Evolutionary conservation across 2,888 invertebrate species (phyloP), one percentile per base, ranked within the genome.

Genomic region (Amphipoea oculea): DNA sequence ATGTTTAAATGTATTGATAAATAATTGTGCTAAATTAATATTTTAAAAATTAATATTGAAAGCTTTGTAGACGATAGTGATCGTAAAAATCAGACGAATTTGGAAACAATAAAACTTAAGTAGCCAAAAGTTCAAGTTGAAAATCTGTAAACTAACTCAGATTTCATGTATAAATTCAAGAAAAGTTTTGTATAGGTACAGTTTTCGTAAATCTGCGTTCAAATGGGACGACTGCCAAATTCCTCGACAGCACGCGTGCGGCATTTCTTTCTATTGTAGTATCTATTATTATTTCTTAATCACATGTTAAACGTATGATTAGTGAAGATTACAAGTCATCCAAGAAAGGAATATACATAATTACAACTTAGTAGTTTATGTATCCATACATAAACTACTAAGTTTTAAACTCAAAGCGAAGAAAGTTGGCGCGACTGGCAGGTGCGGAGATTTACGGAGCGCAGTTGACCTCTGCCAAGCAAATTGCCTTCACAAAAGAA

Each of bases 401-500:
- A 57, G 57, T 57, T 72, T 66, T 81, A 66, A 81, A 67, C 54
- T 85, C 73, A 74, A 85, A 72, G 68, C 67, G 72, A 83, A 86
- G 86, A 90, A 89, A 87, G 89, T 86, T 83, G 67, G 81, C 81
- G 73, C 78, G 81, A 57, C 70, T 76, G 82, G 84, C 91, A 90
- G 91, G 87, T 89, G 90, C 79, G 73, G 74, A 84, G 89, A 90
- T 90, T 93, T 89, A 89, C 86, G 80, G 86, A 82, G 90, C 70
- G 68, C 83, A 85, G 78, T 84, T 95, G 94, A 95, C 95, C 94
- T 92, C 89, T 85, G 85, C 78, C 89, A 82, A 89, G 91, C 92
- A 90, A 93, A 92, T 93, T 91, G 91, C 89, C 89, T 90, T 86
- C 88, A 95, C 94, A 95, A 95, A 94, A 92, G 92, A 92, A 91